Conservation (phyloP, 2,113 vertebrate species). For the zebrafish (Danio rerio) region DNA sequence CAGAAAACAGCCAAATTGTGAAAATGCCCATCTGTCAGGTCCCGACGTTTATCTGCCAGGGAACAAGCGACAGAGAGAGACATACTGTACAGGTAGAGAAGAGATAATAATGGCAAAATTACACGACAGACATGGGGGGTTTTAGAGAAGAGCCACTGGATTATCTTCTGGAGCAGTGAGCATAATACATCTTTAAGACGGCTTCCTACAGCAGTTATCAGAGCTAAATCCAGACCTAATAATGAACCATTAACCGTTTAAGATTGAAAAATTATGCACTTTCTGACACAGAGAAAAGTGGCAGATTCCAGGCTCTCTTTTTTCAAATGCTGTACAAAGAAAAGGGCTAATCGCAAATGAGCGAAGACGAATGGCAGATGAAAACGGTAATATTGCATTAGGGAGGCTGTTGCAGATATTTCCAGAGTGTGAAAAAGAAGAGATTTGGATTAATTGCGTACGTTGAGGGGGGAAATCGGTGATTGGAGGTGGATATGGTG, state of each 20-base stretch:
- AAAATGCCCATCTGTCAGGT: conserved; percentile 42
- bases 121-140: conserved; percentile 8
- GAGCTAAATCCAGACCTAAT: conserved; percentile 23
- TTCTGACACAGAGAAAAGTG: conserved; percentile 3
- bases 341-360: conserved; percentile 30
- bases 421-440: conserved; percentile 1
- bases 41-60: conserved; percentile 9
- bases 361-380: conserved; percentile 40
- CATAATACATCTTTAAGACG: conserved; percentile 30
- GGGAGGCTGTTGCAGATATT: conserved; percentile 30
- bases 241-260: conserved; percentile 29
- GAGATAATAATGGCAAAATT: conserved; percentile 30
- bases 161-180: conserved; percentile 15
- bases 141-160: conserved; percentile 28
- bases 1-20: conserved; percentile 46
- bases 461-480: background rate
- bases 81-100: conserved; percentile 10
- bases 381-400: conserved; percentile 19
- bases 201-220: conserved; percentile 37
- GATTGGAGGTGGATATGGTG: conserved; percentile 19
- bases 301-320: background rate
- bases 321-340: conserved; percentile 12
- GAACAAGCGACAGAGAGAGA: background rate
- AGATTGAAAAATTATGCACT: background rate
- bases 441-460: conserved; percentile 22